These are phyloP conservation scores for Drosophila flavopinicola DNA, from an alignment of 2,888 invertebrate genomes.

Conservation along the genomic window DNA sequence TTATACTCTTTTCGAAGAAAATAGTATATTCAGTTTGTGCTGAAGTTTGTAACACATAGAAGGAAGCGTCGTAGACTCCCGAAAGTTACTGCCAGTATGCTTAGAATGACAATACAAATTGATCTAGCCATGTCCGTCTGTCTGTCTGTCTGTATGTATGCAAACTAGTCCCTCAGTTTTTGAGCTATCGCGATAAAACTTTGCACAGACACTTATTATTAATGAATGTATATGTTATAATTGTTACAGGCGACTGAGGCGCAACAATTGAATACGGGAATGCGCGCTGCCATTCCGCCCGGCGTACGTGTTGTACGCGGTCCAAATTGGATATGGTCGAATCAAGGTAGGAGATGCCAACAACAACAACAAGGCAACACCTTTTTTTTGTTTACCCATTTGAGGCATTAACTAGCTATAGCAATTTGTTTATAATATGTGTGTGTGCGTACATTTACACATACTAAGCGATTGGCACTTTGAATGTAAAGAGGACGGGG, in stretches of 20 bases:
- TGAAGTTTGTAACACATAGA: too few relatives aligned
- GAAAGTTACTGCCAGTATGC: too few relatives aligned
- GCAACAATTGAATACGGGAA: slow-evolving; percentile 47
- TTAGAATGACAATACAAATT: too few relatives aligned
- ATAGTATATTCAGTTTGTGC: too few relatives aligned
- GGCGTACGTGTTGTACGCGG: slow-evolving; percentile 92
- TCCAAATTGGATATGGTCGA: slow-evolving; percentile 92
- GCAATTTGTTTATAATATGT: slow-evolving; percentile 54
- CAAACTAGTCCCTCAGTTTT: too few relatives aligned
- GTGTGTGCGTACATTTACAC: slow-evolving; percentile 17
- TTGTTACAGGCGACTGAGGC: slow-evolving; percentile 40
- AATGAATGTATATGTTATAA: slow-evolving; percentile 32
- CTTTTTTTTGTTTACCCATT: slow-evolving; percentile 50
- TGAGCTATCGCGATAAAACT: too few relatives aligned
- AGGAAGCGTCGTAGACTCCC: too few relatives aligned
- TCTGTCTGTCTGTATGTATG: too few relatives aligned
- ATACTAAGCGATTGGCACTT: slow-evolving; percentile 46
- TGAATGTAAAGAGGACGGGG: slow-evolving; percentile 68
- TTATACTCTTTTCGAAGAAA: too few relatives aligned
- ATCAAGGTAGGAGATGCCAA: slow-evolving; percentile 87
- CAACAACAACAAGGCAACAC: slow-evolving; percentile 15
- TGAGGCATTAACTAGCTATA: slow-evolving; percentile 60
- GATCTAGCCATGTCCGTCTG: too few relatives aligned
- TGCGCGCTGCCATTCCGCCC: slow-evolving; percentile 86
- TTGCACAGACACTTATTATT: too few relatives aligned